Conservation (phyloP, 1,140 invertebrate species). For the Camponotus floridanus region DNA sequence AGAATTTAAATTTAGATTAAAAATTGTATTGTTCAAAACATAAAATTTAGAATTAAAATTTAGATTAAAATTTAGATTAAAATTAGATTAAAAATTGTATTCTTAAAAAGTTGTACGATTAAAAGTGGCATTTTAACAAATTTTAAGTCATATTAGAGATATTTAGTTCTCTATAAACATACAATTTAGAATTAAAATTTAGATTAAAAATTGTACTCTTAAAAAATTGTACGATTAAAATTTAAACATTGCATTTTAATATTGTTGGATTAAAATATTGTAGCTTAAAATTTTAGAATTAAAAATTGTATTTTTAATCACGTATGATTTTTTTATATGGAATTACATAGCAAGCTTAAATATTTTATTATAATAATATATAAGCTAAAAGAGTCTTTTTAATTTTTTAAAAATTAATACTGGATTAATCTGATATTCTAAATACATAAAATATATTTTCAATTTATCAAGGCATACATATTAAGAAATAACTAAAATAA, state of each 20-base stretch:
- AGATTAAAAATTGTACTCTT: too few relatives aligned
- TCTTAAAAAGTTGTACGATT: too few relatives aligned
- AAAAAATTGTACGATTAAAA: too few relatives aligned
- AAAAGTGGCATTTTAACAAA: background rate
- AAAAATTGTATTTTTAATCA: background rate
- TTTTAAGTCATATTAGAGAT: background rate
- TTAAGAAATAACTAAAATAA: conserved; percentile 17
- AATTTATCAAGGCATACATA: background rate
- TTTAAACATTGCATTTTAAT: too few relatives aligned
- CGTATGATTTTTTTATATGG: background rate
- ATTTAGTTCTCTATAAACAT: background rate
- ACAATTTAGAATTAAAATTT: background rate
- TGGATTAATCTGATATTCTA: background rate
- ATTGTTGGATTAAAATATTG: too few relatives aligned
- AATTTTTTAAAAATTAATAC: background rate
- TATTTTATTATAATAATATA: background rate
- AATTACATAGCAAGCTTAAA: conserved; percentile 9
- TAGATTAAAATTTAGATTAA: too few relatives aligned
- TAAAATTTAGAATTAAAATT: too few relatives aligned
- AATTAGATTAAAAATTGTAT: too few relatives aligned
- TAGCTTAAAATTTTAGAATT: too few relatives aligned
- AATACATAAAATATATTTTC: background rate
- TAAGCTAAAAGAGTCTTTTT: background rate
- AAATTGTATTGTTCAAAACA: too few relatives aligned
- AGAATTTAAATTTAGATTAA: background rate